Evolutionary conservation across 2,797 vertebrate species (phyloP).

Genomic region (Sebastes nivosus): DNA sequence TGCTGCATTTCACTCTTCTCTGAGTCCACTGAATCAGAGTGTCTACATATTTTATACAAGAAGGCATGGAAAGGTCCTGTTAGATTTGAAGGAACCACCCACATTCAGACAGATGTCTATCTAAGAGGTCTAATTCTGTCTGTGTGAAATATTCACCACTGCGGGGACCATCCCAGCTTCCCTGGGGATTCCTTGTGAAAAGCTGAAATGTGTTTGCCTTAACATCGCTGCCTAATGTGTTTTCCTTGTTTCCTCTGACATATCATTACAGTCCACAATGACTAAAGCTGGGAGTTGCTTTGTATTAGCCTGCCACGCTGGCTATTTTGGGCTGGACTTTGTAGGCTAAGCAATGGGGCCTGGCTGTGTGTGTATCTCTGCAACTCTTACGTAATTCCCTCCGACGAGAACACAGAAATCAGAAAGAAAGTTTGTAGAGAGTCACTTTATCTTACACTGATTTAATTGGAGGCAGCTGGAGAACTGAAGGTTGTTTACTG

Average conservation of each 20-base stretch:
- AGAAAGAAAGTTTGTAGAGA: constrained; percentile 41
- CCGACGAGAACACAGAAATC: constrained; percentile 38
- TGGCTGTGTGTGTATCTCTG: constrained; percentile 34
- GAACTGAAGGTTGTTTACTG: constrained; percentile 49
- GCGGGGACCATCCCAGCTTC: not conserved
- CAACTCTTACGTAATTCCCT: constrained; percentile 57
- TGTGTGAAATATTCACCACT: constrained; percentile 65
- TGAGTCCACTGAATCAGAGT: not conserved
- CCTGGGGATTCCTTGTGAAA: constrained; percentile 10
- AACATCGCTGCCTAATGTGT: constrained; percentile 46
- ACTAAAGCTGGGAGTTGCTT: constrained; percentile 14
- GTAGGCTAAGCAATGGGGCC: constrained; percentile 15
- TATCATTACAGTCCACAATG: constrained; percentile 33
- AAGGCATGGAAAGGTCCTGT: not conserved
- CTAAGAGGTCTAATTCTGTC: constrained; percentile 38
- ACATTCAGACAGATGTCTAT: constrained; percentile 28
- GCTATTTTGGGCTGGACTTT: constrained; percentile 53
- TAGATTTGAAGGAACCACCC: constrained; percentile 29
- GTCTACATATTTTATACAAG: constrained; percentile 44
- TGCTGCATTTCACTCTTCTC: constrained; percentile 8
- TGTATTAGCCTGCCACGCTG: constrained; percentile 35
- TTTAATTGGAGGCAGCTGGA: constrained; percentile 44
- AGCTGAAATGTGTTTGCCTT: constrained; percentile 23
- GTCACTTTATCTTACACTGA: constrained; percentile 36
- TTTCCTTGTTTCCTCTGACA: constrained; percentile 58